Base-by-base conservation (phyloP, 2,797 vertebrate genomes). In the Pseudopleuronectes americanus region DNA sequence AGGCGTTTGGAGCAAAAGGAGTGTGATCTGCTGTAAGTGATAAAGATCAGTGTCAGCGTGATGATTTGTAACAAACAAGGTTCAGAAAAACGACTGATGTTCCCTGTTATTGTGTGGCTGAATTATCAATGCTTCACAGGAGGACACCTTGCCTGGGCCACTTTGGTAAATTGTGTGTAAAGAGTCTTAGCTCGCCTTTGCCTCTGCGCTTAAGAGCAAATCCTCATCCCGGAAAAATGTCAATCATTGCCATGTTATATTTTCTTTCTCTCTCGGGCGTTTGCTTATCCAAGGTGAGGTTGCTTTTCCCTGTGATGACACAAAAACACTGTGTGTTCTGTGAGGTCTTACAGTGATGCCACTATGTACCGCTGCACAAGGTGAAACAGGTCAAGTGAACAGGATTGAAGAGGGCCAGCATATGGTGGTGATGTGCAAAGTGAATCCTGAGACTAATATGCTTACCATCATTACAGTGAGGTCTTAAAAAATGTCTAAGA, bases 381-480 rank as follows among this genome's bases (percentile, higher is more conserved):
- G 80, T 83, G 79, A 77, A 81, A 77, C 83, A 51, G 87, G 78
- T 87, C 86, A 89, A 65, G 70, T 65, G 49, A 76, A 76, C 79
- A 87, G 77, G 84, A 92, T 89, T 87, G 80, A 19, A 24, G 57
- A 61, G 19, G 23, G 55, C 8, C 2, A 4, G 62, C 90, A 93
- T 88, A 91, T 91, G 90, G 84, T 4, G 19, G 45, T 71, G 80
- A 87, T 87, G 81, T 80, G 67, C 72, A 64, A 76, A 71, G 83
- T 56, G 82, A 84, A 64, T 80, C 79, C 80, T 65, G 59, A 74
- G 77, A 80, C 87, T 90, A 87, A 91, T 84, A 83, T 88, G 79
- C 81, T 91, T 92, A 90, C 71, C 74, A 79, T 75, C 66, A 49
- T 82, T 74, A 84, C 72, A 56, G 57, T 53, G 64, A 64, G 60